Base-by-base conservation (phyloP, 1,140 invertebrate genomes). In the Antheraea pernyi region DNA sequence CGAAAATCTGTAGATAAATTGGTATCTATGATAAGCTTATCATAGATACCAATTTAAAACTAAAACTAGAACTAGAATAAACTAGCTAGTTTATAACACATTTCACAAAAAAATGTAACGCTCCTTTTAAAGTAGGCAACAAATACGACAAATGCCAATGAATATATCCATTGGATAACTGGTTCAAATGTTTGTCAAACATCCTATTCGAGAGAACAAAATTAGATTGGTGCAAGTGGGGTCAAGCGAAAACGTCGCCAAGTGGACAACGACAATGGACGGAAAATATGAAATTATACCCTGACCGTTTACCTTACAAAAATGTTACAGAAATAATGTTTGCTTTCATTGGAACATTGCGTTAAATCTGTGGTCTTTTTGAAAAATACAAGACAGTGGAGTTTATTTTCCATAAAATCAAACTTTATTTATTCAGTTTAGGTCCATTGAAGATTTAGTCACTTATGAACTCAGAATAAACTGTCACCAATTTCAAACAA, bases 151-250 rank as follows among this genome's bases (percentile, higher is more conserved):
- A 16, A 13, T 10, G n/a, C 11, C 19, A 30, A 22, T 22, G 3
- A 30, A 19, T 60, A 30, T 30, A 30, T 3, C 19, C 22, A 13
- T 61, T 8, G 46, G 10, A 6, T 9, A 13, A 2, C 22, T 60
- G 30, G 13, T 36, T 16, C 64, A 65, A 65, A 48, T 42, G 37
- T 79, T 78, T 60, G 69, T 10, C 74, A 62, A 80, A 74, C 39
- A 53, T 81, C 73, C 58, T 36, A 8, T 62, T 68, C 68, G 69
- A 71, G 77, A 74, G 74, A 66, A n/a, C 69, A 67, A 84, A 85
- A 89, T 89, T 86, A 89, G 81, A 89, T 87, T 87, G 82, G 73
- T 71, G 80, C 81, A 85, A 89, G 86, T 87, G 84, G 84, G 86
- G 86, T 89, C 84, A 87, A 81, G 74, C 78, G 78, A 72, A 72